Evolutionary conservation across 2,888 invertebrate genomes (phyloP), one percentile per base, ranked within the genome.

Genomic region (Eilema sororculum): DNA sequence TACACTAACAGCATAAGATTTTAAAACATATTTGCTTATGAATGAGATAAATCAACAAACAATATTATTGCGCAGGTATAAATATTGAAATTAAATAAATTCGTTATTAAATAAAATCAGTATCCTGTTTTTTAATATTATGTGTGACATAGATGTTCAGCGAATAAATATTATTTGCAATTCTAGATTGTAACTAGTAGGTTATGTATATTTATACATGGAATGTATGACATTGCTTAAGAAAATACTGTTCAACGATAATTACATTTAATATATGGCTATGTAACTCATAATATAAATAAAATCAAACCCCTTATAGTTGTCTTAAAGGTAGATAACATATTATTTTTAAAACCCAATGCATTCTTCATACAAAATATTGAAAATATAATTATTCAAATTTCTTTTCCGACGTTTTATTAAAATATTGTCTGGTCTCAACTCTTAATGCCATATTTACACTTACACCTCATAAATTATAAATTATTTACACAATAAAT

Each of bases 401-500:
- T 74, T 71, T 33, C 63, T 65, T 69, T 72, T 57, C 28, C 60
- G 67, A 77, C 62, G 71, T 75, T 73, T 77, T 65, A 73, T 72
- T 78, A 56, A 71, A 79, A 87, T 86, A 86, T 91, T 93, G 90
- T 91, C 92, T 85, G 89, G 84, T 91, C 87, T 90, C 87, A 90
- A 91, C 90, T 4, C 81, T 84, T 84, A 59, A 57, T 83, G 80
- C 84, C 83, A 78, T 89, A 86, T 87, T 80, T 85, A 90, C 90
- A 92, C 81, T 86, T 89, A 89, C 58, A 73, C 71, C 78, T 77
- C 78, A 75, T 76, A 78, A 79, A 86, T 87, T 86, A 88, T 87
- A 87, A 93, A 93, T 92, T 93, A 93, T 92, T 86, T 92, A 93
- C 93, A 93, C 80, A 86, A 81, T 85, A 74, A 79, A 78, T 83